These are phyloP conservation scores for Taenaris catops DNA, from an alignment of 2,888 invertebrate species.

Conservation along the genomic window DNA sequence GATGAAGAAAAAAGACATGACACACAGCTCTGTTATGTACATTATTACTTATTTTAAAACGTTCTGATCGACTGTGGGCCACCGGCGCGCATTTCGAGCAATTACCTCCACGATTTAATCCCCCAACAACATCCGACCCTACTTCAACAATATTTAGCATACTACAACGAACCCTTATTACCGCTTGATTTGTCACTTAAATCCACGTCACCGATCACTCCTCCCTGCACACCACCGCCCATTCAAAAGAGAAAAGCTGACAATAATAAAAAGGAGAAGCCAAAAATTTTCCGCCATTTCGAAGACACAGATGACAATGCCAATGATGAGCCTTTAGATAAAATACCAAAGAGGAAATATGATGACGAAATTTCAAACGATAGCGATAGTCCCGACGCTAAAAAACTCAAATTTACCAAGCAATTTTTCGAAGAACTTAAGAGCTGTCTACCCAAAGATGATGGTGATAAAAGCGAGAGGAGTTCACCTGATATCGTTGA, in stretches of 20 bases:
- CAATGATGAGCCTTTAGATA: slow-evolving; percentile 44
- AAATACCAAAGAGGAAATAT: slow-evolving; percentile 42
- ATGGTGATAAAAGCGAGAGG: slow-evolving; percentile 56
- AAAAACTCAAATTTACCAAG: slow-evolving; percentile 66
- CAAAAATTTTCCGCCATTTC: slow-evolving; percentile 66
- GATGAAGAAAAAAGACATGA: no score
- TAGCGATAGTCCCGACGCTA: slow-evolving; percentile 64
- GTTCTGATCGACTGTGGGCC: no score
- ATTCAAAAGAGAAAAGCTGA: slow-evolving; percentile 71
- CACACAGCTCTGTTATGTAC: no score
- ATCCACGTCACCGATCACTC: slow-evolving; percentile 85
- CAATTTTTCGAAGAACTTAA: slow-evolving; percentile 67
- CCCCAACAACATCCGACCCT: slow-evolving; percentile 67
- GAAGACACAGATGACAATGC: slow-evolving; percentile 47
- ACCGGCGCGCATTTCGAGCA: slow-evolving; percentile 55
- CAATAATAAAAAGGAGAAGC: slow-evolving; percentile 52
- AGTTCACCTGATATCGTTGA: slow-evolving; percentile 69
- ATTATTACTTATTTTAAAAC: no score
- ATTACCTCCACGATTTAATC: slow-evolving; percentile 63
- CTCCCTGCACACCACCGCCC: slow-evolving; percentile 88
- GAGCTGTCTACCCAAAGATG: slow-evolving; percentile 56
- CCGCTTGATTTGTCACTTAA: slow-evolving; percentile 90
- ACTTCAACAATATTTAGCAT: slow-evolving; percentile 77
- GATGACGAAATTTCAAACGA: slow-evolving; percentile 61
- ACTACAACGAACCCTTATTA: slow-evolving; percentile 81